phyloP scores from a whole-genome alignment of 2,888 invertebrate genomes.

The Caenorhabditis drosophilae region DNA sequence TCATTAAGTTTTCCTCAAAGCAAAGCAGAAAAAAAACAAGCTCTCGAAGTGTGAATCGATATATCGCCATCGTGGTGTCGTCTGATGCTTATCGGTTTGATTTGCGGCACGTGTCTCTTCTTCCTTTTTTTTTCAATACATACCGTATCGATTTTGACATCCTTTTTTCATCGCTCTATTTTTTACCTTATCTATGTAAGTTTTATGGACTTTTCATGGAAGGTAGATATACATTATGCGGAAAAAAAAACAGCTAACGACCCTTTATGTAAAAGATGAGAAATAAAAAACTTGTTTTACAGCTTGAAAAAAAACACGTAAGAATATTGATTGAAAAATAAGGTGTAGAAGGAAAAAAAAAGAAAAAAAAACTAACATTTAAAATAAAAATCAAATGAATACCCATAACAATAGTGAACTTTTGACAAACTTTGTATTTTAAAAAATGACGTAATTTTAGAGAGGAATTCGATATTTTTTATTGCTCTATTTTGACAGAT shows the following conservation, averaged over 20 bases:
- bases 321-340: not conserved
- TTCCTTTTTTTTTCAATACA: not conserved
- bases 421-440: too few relatives aligned
- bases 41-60: constrained; percentile 7
- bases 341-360: not conserved
- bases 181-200: constrained; percentile 15
- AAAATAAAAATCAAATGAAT: not conserved
- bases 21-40: constrained; percentile 7
- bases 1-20: not conserved
- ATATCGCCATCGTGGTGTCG: not conserved
- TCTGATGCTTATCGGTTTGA: constrained; percentile 5
- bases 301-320: not conserved
- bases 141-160: not conserved
- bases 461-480: too few relatives aligned
- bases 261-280: constrained; percentile 5
- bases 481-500: not conserved
- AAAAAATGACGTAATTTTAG: too few relatives aligned
- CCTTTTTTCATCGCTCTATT: constrained; percentile 9
- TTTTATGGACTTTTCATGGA: constrained; percentile 35
- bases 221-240: not conserved
- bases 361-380: not conserved
- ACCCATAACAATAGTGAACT: too few relatives aligned
- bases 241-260: constrained; percentile 29
- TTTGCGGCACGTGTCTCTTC: constrained; percentile 32
- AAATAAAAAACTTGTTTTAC: constrained; percentile 2